Base-by-base conservation (phyloP, 2,113 vertebrate genomes). In the Melanerpes formicivorus region DNA sequence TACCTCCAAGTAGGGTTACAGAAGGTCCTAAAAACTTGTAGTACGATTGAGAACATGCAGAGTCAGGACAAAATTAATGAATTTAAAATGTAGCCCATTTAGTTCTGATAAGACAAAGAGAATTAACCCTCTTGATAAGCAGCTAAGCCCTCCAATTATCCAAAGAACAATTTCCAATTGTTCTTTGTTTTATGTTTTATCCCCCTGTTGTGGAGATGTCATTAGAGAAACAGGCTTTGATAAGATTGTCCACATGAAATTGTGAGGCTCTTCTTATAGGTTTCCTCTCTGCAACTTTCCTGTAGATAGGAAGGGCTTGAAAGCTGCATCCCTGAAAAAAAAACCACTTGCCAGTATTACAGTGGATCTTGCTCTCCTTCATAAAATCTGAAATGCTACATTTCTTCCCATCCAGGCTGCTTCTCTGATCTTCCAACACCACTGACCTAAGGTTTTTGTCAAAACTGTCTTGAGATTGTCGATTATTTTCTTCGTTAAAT, bases 401-500 rank as follows among this genome's bases (percentile, higher is more conserved):
- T 81, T 81, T 75, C 32, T 18, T 76, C 50, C 29, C 29, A 18
- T 71, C 40, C 13, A n/a, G 30, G 23, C 40, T 88, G 64, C 72
- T 50, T 67, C 56, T 80, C 54, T 87, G 44, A 74, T 95, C 75
- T 84, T 71, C 64, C 26, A 66, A 15, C 22, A 63, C 40, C 55
- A 55, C 55, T 71, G 85, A 78, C 29, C 44, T 34, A 40, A 67
- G 32, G 42, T 56, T 92, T 90, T 95, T 77, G 52, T 77, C n/a
- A 30, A 87, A 87, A 54, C 32, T 48, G 26, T 46, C 72, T 76
- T 30, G 18, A 80, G 78, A 90, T 79, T 21, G 48, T 93, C 73
- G 91, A 60, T 96, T 71, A 88, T 93, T 91, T 81, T 77, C 48
- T 75, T 95, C 40, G 80, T 94, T 95, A 91, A 94, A 95, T 69